These are phyloP conservation scores for Chionis minor DNA, from an alignment of 2,113 vertebrate genomes.

Conservation along the genomic window DNA sequence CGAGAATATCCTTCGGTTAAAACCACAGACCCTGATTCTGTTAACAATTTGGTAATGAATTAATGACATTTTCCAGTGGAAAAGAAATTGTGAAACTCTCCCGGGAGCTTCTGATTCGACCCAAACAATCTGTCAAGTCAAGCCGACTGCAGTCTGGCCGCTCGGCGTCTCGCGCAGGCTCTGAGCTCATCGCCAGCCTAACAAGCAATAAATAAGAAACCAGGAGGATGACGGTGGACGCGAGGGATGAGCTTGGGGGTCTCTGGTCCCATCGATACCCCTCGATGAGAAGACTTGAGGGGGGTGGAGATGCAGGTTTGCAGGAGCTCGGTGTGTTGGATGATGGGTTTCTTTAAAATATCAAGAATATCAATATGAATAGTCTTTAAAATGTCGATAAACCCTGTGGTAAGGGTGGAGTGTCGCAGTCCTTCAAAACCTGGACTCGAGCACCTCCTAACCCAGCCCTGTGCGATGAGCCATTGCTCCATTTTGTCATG, in stretches of 20 bases:
- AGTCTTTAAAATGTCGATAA: background rate
- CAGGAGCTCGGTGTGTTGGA: background rate
- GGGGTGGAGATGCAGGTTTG: background rate
- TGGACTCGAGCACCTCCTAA: background rate
- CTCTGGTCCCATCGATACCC: background rate
- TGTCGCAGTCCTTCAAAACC: background rate
- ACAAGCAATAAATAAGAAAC: background rate
- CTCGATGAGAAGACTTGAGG: background rate
- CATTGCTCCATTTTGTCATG: rapidly evolving
- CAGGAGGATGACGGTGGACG: rapidly evolving
- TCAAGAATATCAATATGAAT: background rate
- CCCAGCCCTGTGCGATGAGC: background rate
- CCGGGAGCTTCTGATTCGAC: background rate
- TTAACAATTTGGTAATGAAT: slow-evolving; percentile 23
- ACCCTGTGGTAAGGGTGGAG: background rate
- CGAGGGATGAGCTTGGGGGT: background rate
- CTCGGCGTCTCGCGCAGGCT: background rate
- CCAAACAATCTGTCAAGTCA: background rate
- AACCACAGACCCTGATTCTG: background rate
- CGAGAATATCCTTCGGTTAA: background rate
- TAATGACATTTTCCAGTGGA: slow-evolving; percentile 30
- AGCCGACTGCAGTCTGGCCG: background rate
- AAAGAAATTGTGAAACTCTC: slow-evolving; percentile 44
- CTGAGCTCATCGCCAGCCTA: slow-evolving; percentile 21
- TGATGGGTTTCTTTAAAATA: background rate